Conservation (phyloP, 2,113 vertebrate species). For the Capreolus pygargus region DNA sequence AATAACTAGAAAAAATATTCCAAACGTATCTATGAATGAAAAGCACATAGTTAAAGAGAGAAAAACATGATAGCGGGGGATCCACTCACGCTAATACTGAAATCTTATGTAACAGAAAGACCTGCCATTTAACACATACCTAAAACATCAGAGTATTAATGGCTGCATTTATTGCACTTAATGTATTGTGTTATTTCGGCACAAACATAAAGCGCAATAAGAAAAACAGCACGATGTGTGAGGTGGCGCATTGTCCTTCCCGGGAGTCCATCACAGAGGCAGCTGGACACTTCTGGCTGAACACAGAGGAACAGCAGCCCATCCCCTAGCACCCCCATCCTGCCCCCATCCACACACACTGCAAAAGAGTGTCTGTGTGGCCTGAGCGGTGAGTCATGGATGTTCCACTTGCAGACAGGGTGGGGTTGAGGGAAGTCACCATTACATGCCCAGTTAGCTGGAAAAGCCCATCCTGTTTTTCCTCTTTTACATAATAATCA, state of each 20-base stretch:
- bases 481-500: constrained; percentile 72
- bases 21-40: not conserved
- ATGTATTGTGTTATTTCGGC: not conserved
- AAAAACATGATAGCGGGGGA: not conserved
- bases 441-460: constrained; percentile 55
- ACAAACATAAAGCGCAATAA: constrained; percentile 25
- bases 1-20: not conserved
- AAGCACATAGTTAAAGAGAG: not conserved
- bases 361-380: constrained; percentile 62
- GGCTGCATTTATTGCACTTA: not conserved
- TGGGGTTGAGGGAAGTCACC: constrained; percentile 60
- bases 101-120: not conserved
- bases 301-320: constrained; percentile 37
- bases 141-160: not conserved
- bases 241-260: constrained; percentile 50
- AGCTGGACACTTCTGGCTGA: constrained; percentile 43
- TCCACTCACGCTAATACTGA: not conserved
- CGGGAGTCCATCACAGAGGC: constrained; percentile 48
- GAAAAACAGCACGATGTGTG: not conserved
- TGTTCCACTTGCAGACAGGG: constrained; percentile 65
- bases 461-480: constrained; percentile 71
- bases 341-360: not conserved
- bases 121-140: not conserved
- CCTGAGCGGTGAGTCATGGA: constrained; percentile 61
- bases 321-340: not conserved